These are phyloP conservation scores for Alethe diademata DNA, from an alignment of 2,113 vertebrate genomes.

Conservation along the genomic window DNA sequence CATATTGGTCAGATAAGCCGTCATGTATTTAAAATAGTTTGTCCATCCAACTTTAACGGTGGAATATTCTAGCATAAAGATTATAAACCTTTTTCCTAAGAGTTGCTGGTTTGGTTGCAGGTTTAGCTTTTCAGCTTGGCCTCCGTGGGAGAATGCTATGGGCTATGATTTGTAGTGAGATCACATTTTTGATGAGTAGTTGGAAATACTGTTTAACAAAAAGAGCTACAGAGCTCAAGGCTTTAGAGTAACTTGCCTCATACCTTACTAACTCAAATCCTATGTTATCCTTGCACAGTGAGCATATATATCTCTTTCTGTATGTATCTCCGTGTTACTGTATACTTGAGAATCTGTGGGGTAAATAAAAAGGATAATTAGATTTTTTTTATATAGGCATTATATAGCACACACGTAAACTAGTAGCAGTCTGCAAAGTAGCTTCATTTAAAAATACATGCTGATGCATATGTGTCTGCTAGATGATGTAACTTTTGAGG, in stretches of 20 bases:
- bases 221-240: background rate
- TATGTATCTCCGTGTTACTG: background rate
- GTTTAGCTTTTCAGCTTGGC: background rate
- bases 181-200: background rate
- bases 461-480: background rate
- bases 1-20: background rate
- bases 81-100: background rate
- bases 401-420: background rate
- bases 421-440: background rate
- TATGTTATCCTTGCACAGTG: background rate
- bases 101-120: background rate
- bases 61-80: background rate
- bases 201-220: background rate
- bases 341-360: background rate
- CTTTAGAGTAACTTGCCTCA: background rate
- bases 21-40: background rate
- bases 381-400: background rate
- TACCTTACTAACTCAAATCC: background rate
- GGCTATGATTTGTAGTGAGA: background rate
- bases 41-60: background rate
- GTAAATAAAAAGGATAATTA: background rate
- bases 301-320: background rate
- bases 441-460: background rate
- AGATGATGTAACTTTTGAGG: background rate
- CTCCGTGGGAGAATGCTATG: background rate